Percentiles rank a stretch among this genome's conserved stretches.
These are phyloP conservation scores for Oxygymnocypris stewartii DNA, from an alignment of 2,113 vertebrate genomes.

Conservation along the genomic window DNA sequence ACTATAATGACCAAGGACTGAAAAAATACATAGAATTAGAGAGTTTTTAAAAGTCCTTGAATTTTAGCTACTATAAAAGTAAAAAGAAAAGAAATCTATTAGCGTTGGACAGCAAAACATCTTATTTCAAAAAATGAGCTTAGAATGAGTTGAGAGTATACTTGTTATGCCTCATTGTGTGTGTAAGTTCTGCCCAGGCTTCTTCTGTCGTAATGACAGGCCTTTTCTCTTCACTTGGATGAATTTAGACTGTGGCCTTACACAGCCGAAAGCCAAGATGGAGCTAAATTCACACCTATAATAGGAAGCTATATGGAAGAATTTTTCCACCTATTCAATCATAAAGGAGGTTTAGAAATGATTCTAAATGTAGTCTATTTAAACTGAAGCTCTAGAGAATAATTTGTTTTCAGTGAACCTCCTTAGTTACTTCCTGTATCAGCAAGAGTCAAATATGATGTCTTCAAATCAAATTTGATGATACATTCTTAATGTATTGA, in stretches of 20 bases:
- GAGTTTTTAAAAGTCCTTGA: background rate
- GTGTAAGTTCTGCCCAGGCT: background rate
- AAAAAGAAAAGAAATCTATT: background rate
- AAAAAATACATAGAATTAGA: background rate
- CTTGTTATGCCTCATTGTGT: background rate
- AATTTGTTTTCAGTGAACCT: background rate
- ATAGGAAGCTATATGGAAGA: background rate
- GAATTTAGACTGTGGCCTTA: background rate
- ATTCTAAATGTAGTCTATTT: slow-evolving; percentile 21
- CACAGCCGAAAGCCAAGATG: background rate
- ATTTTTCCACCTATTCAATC: too few relatives aligned
- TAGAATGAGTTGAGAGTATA: background rate
- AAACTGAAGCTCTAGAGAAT: background rate
- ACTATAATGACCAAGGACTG: background rate
- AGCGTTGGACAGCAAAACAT: background rate
- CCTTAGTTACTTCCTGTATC: slow-evolving; percentile 7
- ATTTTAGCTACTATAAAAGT: background rate
- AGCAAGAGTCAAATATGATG: background rate
- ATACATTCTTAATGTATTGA: background rate
- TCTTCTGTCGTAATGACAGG: background rate
- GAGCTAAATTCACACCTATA: background rate
- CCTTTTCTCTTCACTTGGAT: background rate
- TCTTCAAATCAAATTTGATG: background rate
- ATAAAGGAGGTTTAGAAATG: background rate
- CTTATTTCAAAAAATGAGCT: background rate